A percentile compares a stretch with the other conserved stretches of the same genome.
Evolutionary conservation across 2,113 vertebrate genomes (phyloP).

Genomic region (Tachysurus fulvidraco): DNA sequence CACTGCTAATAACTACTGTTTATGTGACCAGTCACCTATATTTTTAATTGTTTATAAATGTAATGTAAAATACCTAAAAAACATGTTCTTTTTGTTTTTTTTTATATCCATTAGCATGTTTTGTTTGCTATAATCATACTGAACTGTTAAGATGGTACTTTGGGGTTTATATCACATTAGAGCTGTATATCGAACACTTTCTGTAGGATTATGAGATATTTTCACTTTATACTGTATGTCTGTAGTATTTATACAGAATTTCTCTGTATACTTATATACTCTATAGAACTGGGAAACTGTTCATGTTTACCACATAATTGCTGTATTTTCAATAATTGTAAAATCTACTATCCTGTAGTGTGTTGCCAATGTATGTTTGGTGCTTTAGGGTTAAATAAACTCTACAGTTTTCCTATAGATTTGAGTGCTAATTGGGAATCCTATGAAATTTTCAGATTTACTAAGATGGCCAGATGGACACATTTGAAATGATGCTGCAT

Average conservation of each 20-base stretch:
- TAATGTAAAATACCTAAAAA: neutral
- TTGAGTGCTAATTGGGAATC: neutral
- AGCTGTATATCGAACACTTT: neutral
- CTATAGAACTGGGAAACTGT: neutral
- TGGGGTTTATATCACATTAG: neutral
- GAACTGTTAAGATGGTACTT: neutral
- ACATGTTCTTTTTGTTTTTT: neutral
- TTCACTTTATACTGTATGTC: neutral
- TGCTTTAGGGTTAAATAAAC: neutral
- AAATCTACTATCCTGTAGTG: neutral
- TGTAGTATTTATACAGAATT: neutral
- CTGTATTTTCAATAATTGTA: neutral
- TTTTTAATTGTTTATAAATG: neutral
- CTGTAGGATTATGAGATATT: neutral
- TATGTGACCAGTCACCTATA: neutral
- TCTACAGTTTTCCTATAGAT: neutral
- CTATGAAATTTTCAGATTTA: neutral
- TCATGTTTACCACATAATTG: neutral
- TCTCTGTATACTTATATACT: neutral
- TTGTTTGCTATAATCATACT: neutral
- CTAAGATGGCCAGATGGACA: neutral
- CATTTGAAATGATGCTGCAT: neutral
- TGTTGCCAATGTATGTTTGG: neutral
- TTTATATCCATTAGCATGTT: neutral
- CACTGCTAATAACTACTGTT: neutral